Percentiles rank a stretch among this genome's conserved stretches.
Evolutionary conservation across 1,140 invertebrate species (phyloP).

Genomic region (Nomia melanderi): DNA sequence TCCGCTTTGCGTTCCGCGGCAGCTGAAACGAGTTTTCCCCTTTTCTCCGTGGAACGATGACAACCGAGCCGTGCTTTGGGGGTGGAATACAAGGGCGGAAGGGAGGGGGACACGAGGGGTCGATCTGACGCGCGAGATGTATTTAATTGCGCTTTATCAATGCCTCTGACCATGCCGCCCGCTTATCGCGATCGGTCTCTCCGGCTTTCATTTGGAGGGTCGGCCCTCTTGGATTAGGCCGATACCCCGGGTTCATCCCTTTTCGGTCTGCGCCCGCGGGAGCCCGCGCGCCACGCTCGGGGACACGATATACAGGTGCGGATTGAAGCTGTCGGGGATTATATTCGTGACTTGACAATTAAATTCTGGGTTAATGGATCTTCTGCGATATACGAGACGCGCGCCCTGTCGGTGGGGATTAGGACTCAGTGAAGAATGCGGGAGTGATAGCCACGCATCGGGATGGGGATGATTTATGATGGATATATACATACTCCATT

Average conservation of each 20-base stretch:
- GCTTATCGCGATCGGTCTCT: constrained; percentile 37
- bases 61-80: neutral
- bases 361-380: constrained; percentile 6
- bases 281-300: neutral
- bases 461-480: no score
- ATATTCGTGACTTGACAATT: constrained; percentile 1
- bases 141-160: constrained; percentile 60
- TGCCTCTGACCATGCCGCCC: constrained; percentile 27
- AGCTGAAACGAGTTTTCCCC: constrained; percentile 45
- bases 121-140: constrained; percentile 38
- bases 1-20: constrained; percentile 59
- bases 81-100: neutral
- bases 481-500: no score
- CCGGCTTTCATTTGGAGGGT: constrained; percentile 29
- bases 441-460: no score
- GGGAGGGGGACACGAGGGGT: constrained; percentile 53
- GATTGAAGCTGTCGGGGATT: constrained; percentile 1
- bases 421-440: neutral
- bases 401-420: neutral
- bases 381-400: neutral
- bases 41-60: constrained; percentile 37
- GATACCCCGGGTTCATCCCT: neutral
- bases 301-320: constrained; percentile 1
- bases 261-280: neutral
- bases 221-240: neutral